These are phyloP conservation scores for Arctia plantaginis DNA, from an alignment of 2,888 invertebrate species.

Conservation along the genomic window DNA sequence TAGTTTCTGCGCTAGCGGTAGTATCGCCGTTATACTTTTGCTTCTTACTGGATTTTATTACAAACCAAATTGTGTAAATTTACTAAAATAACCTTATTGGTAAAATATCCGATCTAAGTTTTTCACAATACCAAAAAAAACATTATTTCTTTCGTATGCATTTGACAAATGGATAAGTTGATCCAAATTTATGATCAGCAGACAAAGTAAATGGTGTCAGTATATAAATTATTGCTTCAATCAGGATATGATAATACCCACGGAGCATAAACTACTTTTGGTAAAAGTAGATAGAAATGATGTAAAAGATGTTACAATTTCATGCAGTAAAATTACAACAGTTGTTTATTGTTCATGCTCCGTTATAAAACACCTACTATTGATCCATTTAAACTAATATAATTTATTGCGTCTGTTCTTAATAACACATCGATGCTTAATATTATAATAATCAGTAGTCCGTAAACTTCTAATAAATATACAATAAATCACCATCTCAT, in stretches of 20 bases:
- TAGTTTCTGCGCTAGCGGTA: background rate
- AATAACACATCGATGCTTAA: conserved; percentile 50
- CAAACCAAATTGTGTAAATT: conserved; percentile 17
- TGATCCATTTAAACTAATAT: conserved; percentile 40
- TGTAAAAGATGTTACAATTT: background rate
- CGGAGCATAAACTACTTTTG: background rate
- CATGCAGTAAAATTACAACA: conserved; percentile 1
- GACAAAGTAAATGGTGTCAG: conserved; percentile 23
- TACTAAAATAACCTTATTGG: conserved; percentile 10
- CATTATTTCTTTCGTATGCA: background rate
- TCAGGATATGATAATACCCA: conserved; percentile 45
- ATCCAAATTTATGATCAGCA: background rate
- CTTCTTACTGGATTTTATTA: conserved; percentile 24
- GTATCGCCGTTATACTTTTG: conserved; percentile 24
- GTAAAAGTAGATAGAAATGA: background rate
- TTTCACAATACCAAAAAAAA: background rate
- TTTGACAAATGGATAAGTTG: background rate
- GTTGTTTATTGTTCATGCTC: background rate
- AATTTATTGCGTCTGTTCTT: conserved; percentile 51
- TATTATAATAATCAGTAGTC: conserved; percentile 47
- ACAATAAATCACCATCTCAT: conserved; percentile 51
- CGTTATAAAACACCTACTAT: conserved; percentile 42
- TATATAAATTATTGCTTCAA: conserved; percentile 48
- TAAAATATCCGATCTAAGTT: background rate
- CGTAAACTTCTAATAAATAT: conserved; percentile 55